Conservation (phyloP, 2,797 vertebrate genomes). For the Sebastes taczanowskii region DNA sequence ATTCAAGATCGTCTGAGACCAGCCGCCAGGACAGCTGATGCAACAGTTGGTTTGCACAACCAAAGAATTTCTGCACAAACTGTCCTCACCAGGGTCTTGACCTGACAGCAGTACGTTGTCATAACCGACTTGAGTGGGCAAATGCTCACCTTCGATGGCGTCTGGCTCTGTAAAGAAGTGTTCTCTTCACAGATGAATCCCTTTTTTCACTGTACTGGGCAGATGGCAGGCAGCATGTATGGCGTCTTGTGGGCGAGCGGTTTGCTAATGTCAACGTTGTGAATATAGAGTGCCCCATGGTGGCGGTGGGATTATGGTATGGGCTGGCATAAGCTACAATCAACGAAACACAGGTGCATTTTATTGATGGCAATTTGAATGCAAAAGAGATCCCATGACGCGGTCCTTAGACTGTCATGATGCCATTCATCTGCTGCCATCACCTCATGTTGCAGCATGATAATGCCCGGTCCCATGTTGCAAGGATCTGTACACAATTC, state of each 20-base stretch:
- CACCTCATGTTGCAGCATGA: neutral
- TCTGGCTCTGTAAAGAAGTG: neutral
- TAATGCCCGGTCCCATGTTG: neutral
- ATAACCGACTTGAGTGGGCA: neutral
- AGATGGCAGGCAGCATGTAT: neutral
- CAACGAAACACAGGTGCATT: neutral
- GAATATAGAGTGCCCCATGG: neutral
- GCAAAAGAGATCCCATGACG: neutral
- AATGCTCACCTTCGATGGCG: neutral
- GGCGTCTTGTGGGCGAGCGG: neutral
- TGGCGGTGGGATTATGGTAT: neutral
- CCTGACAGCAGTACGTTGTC: neutral
- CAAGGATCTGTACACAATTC: neutral
- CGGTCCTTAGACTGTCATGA: neutral
- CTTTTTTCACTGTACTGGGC: too few species aligned
- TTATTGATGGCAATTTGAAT: neutral
- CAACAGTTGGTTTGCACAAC: neutral
- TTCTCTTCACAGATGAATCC: too few species aligned
- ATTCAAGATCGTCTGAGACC: too few species aligned
- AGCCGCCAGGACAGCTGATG: neutral
- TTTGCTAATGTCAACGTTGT: neutral
- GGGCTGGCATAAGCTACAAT: neutral
- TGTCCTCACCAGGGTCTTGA: neutral
- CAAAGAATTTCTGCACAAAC: neutral
- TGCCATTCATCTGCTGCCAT: neutral